These are phyloP conservation scores for Schlechtendalia chinensis DNA, from an alignment of 1,140 invertebrate genomes.

Conservation along the genomic window DNA sequence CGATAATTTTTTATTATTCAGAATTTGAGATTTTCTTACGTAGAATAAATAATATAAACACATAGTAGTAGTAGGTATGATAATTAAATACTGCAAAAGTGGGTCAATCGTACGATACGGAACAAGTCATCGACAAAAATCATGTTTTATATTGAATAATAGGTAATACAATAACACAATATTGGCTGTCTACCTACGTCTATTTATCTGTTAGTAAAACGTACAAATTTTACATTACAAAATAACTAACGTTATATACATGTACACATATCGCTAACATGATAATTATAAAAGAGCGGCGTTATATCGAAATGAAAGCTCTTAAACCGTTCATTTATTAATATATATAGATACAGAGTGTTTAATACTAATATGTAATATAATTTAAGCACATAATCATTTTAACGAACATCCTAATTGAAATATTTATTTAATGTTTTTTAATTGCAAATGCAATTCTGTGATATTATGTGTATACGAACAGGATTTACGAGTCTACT, in stretches of 20 bases:
- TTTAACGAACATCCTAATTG: no score
- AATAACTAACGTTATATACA: neutral
- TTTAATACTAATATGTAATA: no score
- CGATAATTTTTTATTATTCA: neutral
- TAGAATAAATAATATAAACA: neutral
- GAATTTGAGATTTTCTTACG: neutral
- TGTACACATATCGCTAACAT: neutral
- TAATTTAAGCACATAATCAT: no score
- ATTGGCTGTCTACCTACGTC: neutral
- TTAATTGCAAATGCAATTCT: no score
- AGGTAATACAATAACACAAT: neutral
- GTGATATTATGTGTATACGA: no score
- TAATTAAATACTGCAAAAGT: neutral
- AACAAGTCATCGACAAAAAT: neutral
- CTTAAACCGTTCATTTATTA: no score
- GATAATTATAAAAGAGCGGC: neutral
- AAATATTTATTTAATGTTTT: no score
- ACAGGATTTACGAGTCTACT: no score
- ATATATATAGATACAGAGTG: no score
- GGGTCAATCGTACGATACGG: neutral
- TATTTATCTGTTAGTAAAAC: neutral
- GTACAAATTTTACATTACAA: neutral
- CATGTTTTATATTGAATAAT: neutral
- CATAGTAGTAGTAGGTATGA: neutral
- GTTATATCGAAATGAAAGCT: neutral